Evolutionary conservation across 2,888 invertebrate species (phyloP).

Genomic region (Byasa hedistus): DNA sequence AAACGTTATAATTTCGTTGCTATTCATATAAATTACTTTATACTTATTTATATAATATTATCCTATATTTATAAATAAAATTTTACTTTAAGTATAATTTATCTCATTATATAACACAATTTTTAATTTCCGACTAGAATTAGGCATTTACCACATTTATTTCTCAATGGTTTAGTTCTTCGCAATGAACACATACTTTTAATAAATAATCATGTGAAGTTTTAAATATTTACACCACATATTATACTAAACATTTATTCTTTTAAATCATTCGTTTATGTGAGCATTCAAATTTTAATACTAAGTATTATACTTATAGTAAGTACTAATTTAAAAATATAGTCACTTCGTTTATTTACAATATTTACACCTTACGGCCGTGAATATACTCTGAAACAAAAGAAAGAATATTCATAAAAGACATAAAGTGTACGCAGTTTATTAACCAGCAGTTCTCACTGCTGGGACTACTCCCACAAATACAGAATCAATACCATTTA

Average conservation of each 20-base stretch:
- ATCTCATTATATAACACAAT: neutral
- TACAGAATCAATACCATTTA: too few relatives aligned
- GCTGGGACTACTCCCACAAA: too few relatives aligned
- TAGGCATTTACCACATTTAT: neutral
- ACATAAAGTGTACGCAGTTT: neutral
- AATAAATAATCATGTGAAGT: too few relatives aligned
- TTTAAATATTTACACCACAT: too few relatives aligned
- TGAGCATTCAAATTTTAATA: neutral
- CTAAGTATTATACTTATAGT: neutral
- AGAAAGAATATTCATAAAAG: conserved; percentile 1
- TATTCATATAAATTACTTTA: too few relatives aligned
- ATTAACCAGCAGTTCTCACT: too few relatives aligned
- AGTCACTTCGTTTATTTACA: neutral
- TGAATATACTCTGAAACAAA: conserved; percentile 69
- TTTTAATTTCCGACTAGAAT: neutral
- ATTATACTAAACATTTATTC: too few relatives aligned
- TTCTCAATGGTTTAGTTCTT: too few relatives aligned
- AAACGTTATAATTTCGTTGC: too few relatives aligned
- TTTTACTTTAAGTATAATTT: neutral
- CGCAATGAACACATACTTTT: too few relatives aligned
- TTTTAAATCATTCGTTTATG: neutral
- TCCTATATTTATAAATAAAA: neutral
- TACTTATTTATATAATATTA: too few relatives aligned
- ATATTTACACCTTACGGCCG: conserved; percentile 60
- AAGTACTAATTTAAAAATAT: neutral